These are phyloP conservation scores for Ligdia adustata DNA, from an alignment of 2,888 invertebrate species.

Conservation along the genomic window DNA sequence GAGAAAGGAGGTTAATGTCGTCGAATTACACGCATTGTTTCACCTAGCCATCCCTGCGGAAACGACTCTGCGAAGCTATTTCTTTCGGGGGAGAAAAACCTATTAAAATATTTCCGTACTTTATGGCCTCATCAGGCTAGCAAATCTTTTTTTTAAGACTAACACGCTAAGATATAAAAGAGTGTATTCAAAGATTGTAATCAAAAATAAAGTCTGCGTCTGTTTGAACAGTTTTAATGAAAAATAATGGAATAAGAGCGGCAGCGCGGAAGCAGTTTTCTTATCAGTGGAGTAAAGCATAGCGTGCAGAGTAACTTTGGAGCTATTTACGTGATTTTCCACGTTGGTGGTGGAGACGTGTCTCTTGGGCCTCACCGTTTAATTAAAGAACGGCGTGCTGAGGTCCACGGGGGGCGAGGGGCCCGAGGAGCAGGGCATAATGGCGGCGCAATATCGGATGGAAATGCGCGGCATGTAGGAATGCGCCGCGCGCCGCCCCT, in stretches of 20 bases:
- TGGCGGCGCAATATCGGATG: slow-evolving; percentile 84
- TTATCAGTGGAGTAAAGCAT: slow-evolving; percentile 54
- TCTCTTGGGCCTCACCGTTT: slow-evolving; percentile 82
- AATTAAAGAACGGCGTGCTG: slow-evolving; percentile 81
- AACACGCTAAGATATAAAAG: slow-evolving; percentile 3
- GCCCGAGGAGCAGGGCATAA: slow-evolving; percentile 75
- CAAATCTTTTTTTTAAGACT: slow-evolving; percentile 13
- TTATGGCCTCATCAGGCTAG: slow-evolving; percentile 10
- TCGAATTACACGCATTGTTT: slow-evolving; percentile 75
- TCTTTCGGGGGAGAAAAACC: slow-evolving; percentile 28
- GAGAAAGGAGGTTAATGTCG: slow-evolving; percentile 76
- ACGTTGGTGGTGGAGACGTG: slow-evolving; percentile 75
- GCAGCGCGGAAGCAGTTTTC: slow-evolving; percentile 38
- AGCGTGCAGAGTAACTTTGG: slow-evolving; percentile 63
- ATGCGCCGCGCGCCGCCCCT: slow-evolving; percentile 80
- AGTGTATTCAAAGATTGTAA: slow-evolving; percentile 2
- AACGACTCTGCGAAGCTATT: slow-evolving; percentile 49
- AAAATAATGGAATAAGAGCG: slow-evolving; percentile 24
- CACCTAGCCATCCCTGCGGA: slow-evolving; percentile 66
- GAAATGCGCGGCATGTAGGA: slow-evolving; percentile 84
- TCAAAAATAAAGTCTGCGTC: slow-evolving; percentile 7
- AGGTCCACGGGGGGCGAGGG: slow-evolving; percentile 58
- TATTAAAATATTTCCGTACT: slow-evolving; percentile 27
- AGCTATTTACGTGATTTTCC: slow-evolving; percentile 80
- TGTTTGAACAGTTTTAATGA: slow-evolving; percentile 19